Base-by-base conservation (phyloP, 2,113 vertebrate genomes). In the Amazona guildingii region DNA sequence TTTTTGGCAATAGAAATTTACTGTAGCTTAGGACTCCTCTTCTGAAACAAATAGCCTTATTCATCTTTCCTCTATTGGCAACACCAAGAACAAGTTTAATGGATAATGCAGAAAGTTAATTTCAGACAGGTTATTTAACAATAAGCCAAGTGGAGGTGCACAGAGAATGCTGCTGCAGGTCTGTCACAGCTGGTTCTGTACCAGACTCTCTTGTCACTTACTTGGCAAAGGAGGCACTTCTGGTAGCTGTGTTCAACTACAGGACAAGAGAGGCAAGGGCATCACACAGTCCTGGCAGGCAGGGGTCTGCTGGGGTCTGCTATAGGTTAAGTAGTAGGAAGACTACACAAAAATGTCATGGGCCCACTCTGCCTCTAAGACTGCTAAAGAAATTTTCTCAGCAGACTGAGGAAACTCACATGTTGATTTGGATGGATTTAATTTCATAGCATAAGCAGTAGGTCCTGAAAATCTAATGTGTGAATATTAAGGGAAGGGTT, bases 1-100 rank as follows among this genome's bases (percentile, higher is more conserved):
- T 46, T 92, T 92, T 83, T 87, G 83, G 66, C 91, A 91, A 66
- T 94, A 78, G 79, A 94, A 66, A 73, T 92, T 95, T 79, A 75
- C 69, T 82, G 87, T 68, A 88, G 51, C 49, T 90, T 83, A 90
- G 64, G 48, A 74, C 37, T 85, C 31, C 27, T 83, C 35, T 91
- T 90, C 43, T 92, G 83, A 94, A 96, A 87, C 77, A 87, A 91
- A 92, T 51, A 72, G 24, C 54, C 29, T 61, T 91, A 66, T 82
- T 86, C 44, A 61, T 83, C 67, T 90, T 91, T 35, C 23, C 13
- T 62, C 57, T 67, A 27, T 62, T 66, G 83, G 54, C 82, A 95
- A 41, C 37, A 74, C 41, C 70, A 87, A 84, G 68, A 70, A n/a
- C 24, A 70, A 88, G 16, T 90, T 73, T 62, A 91, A 79, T 49